These are phyloP conservation scores for Eidolon helvum DNA, from an alignment of 2,113 vertebrate genomes.

Conservation along the genomic window DNA sequence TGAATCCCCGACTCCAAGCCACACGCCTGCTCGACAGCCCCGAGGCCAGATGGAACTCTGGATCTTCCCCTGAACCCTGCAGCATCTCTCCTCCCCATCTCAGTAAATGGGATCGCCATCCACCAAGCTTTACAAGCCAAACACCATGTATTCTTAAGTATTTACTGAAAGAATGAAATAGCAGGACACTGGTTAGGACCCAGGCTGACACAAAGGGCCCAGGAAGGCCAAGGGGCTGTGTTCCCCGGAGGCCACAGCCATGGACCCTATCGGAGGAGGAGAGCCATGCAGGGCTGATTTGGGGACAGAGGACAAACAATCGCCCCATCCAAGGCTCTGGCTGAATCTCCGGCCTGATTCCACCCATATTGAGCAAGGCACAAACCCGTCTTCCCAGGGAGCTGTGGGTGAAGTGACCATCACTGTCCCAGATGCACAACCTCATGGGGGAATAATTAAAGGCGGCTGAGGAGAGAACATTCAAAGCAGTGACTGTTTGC, in stretches of 20 bases:
- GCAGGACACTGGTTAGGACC: background rate
- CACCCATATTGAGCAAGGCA: background rate
- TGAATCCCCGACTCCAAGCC: background rate
- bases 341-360: background rate
- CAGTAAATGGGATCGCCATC: fast-evolving
- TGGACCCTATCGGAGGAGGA: background rate
- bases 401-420: background rate
- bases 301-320: background rate
- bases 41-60: background rate
- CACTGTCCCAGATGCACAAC: background rate
- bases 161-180: background rate
- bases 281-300: background rate
- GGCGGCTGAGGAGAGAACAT: background rate
- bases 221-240: background rate
- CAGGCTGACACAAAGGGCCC: background rate
- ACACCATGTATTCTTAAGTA: no score
- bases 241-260: background rate
- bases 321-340: background rate
- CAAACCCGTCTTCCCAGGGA: background rate
- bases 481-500: background rate
- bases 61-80: background rate
- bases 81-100: background rate
- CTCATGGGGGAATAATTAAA: background rate
- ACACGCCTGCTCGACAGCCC: background rate
- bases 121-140: background rate